A percentile compares a stretch with the other conserved stretches of the same genome.
Evolutionary conservation across 2,797 vertebrate species (phyloP).

Genomic region (Lacerta viridis): DNA sequence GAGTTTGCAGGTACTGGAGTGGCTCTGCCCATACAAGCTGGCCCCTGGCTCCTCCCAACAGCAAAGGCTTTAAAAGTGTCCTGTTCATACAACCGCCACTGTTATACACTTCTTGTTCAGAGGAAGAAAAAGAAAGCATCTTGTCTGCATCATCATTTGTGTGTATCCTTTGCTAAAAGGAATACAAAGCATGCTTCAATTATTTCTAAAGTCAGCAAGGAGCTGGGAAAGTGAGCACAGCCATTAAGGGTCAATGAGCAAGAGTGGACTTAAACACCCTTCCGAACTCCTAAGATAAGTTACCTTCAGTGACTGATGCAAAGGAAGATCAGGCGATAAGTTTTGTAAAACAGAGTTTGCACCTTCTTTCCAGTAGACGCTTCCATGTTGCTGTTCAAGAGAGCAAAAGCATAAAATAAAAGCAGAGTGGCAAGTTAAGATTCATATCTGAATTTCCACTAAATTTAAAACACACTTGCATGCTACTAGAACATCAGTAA

Average conservation of each 20-base stretch:
- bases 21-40: not conserved
- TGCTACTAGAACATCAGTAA: not conserved
- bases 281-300: slow-evolving; percentile 9
- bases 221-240: not conserved
- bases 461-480: not conserved
- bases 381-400: slow-evolving; percentile 92
- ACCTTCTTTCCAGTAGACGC: slow-evolving; percentile 91
- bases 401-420: slow-evolving; percentile 17
- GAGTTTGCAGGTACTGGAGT: not conserved
- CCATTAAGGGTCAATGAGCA: not conserved
- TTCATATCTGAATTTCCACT: slow-evolving; percentile 29
- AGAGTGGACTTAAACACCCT: not conserved
- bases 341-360: slow-evolving; percentile 78
- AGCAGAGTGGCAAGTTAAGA: not conserved
- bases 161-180: not conserved
- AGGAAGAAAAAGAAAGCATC: not conserved
- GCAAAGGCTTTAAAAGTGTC: not conserved
- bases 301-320: slow-evolving; percentile 88
- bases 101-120: not conserved
- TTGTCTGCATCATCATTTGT: not conserved
- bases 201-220: not conserved
- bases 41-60: not conserved
- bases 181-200: not conserved
- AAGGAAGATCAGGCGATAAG: slow-evolving; percentile 77
- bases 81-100: too few species aligned